Evolutionary conservation across 2,888 invertebrate species (phyloP).

Genomic region (Gari tellinella): DNA sequence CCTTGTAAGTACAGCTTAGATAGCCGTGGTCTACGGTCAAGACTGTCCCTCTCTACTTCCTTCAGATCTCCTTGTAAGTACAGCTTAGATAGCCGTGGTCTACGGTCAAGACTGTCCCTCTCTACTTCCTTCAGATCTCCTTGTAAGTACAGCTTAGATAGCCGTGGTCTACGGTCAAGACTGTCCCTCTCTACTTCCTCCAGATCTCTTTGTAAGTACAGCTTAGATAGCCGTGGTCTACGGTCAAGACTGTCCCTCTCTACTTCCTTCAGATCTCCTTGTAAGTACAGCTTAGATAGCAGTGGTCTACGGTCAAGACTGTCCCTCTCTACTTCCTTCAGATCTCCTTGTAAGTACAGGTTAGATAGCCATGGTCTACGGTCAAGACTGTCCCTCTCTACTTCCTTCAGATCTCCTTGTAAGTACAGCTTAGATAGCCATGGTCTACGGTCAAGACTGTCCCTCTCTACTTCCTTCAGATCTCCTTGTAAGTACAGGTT

Average conservation of each 20-base stretch:
- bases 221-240: slow-evolving; percentile 64
- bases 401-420: slow-evolving; percentile 69
- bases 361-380: slow-evolving; percentile 66
- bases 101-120: slow-evolving; percentile 63
- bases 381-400: slow-evolving; percentile 60
- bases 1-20: slow-evolving; percentile 65
- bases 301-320: slow-evolving; percentile 67
- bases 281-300: slow-evolving; percentile 57
- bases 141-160: slow-evolving; percentile 60
- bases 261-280: slow-evolving; percentile 66
- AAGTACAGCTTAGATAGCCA: slow-evolving; percentile 55
- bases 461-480: slow-evolving; percentile 61
- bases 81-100: slow-evolving; percentile 60
- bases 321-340: slow-evolving; percentile 60
- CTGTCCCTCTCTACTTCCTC: slow-evolving; percentile 60
- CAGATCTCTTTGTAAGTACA: slow-evolving; percentile 64
- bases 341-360: slow-evolving; percentile 63
- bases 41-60: slow-evolving; percentile 61
- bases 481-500: slow-evolving; percentile 62
- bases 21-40: slow-evolving; percentile 64
- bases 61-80: slow-evolving; percentile 67
- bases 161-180: slow-evolving; percentile 66
- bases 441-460: slow-evolving; percentile 64
- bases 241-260: slow-evolving; percentile 63
- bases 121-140: slow-evolving; percentile 66